Evolutionary conservation across 2,888 invertebrate genomes (phyloP), one percentile per base, ranked within the genome.

Genomic region (Ophioninae sp.): DNA sequence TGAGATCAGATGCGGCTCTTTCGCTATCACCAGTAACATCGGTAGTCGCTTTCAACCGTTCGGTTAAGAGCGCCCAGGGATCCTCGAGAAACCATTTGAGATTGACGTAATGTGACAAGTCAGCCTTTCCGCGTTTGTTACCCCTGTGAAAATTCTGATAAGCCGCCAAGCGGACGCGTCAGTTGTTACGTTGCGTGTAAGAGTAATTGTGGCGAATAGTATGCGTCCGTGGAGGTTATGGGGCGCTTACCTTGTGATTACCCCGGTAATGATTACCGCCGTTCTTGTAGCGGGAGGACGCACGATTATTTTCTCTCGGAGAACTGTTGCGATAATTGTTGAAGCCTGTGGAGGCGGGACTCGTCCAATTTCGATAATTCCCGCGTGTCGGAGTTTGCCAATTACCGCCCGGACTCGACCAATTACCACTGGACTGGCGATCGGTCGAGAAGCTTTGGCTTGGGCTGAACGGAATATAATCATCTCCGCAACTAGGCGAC

Each of bases 21-120:
- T 41, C 41, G 41, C 8, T 8, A 17, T 13, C 50, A 5, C 5
- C 5, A 6, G 17, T 3, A 5, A 17, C 50, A 5, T 50, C 17
- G 2, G 17, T 13, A 17, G 6, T 13, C 2, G 13, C 50, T 13
- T 13, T 10, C 5, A 50, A 50, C 50, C 50, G 13, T 17, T 50
- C 5, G 17, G 13, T 50, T 75, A 91, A 86, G 59, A 89, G 86
- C n/a, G 86, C 85, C 91, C 91, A 91, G 6, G 91, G 91, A 86
- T 91, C 91, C 77, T 91, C 91, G 37, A 91, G 86, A 41, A 89
- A 87, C 8, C 88, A 89, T 77, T 79, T 79, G 7, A 89, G 77
- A 85, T 91, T 86, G 67, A 91, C 37, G 59, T 90, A 91, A 6
- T 67, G 74, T 3, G 89, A 87, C 86, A 91, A 88, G 62, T 90